Evolutionary conservation across 2,113 vertebrate species (phyloP).

Genomic region (Hydrochoerus hydrochaeris): DNA sequence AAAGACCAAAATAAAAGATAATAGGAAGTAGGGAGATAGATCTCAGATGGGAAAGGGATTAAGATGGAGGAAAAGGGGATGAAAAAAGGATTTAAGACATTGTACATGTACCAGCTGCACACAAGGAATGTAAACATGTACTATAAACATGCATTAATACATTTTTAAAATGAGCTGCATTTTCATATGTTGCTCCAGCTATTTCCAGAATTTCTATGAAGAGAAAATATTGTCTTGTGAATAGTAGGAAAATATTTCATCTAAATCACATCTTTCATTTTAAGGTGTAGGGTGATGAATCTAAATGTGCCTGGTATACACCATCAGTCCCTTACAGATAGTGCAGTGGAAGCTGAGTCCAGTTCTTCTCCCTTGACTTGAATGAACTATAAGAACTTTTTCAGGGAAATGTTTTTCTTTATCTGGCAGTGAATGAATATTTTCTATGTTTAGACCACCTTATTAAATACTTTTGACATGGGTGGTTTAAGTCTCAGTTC

Average conservation of each 20-base stretch:
- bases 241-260: conserved; percentile 1
- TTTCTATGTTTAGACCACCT: conserved; percentile 19
- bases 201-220: neutral
- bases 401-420: neutral
- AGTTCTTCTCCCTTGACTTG: conserved; percentile 53
- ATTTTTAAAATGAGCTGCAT: neutral
- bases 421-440: conserved; percentile 50
- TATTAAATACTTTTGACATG: conserved; percentile 3
- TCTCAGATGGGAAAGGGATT: neutral
- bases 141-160: neutral
- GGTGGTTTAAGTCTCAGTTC: conserved; percentile 22
- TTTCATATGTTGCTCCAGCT: neutral
- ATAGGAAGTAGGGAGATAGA: neutral
- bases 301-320: conserved; percentile 3
- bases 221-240: neutral
- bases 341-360: neutral
- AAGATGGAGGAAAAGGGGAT: neutral
- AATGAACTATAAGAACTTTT: conserved; percentile 41
- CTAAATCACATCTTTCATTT: conserved; percentile 14
- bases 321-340: neutral
- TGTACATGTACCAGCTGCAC: neutral
- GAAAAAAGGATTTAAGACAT: neutral
- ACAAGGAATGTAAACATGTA: neutral
- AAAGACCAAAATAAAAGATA: neutral
- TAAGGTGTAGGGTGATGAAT: neutral